Evolutionary conservation across 2,888 invertebrate species (phyloP), one percentile per base, ranked within the genome.

Genomic region (Aproaerema taeniolella): DNA sequence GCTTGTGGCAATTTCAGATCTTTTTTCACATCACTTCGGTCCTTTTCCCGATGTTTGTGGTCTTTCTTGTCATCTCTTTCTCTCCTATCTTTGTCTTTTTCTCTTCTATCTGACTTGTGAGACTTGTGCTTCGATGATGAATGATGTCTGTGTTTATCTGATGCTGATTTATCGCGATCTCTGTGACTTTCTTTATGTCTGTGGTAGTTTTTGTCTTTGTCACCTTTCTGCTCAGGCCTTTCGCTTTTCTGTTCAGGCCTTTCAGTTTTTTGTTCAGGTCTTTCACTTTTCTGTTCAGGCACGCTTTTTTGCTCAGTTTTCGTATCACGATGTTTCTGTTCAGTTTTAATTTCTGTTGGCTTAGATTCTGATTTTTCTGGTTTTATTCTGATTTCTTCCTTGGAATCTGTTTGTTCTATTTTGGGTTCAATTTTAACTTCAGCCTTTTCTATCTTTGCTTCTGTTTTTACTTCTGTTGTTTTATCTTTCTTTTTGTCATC

Each of bases 91-190:
- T 34, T 36, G 9, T 30, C 47, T 38, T 38, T 47, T 14, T 52
- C 58, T 36, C 60, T 24, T 2, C 41, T 16, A 8, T 42, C 39
- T 4, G 39, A 37, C 28, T 66, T 70, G 44, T 72, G 69, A 0
- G 78, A 81, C 42, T 73, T 78, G 57, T 81, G 81, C 6, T 62
- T 61, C 0, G 80, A 71, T 1, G 82, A 77, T 1, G 81, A 81
- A 28, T 79, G 80, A 10, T 76, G 59, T 24, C 76, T 50, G 42
- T 78, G 79, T 31, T 64, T 72, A n/a, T 68, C 66, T 7, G 59
- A 55, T 6, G 52, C 33, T 9, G n/a, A n/a, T n/a, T n/a, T n/a
- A n/a, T n/a, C n/a, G n/a, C 51, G 59, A 11, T 60, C 57, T 0
- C 61, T 49, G 32, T 63, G 56, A 24, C 61, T 63, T 2, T 74